Percentiles rank a stretch among this genome's conserved stretches.
These are phyloP conservation scores for Brachionus rotundiformis DNA, from an alignment of 1,140 invertebrate species.

Conservation along the genomic window DNA sequence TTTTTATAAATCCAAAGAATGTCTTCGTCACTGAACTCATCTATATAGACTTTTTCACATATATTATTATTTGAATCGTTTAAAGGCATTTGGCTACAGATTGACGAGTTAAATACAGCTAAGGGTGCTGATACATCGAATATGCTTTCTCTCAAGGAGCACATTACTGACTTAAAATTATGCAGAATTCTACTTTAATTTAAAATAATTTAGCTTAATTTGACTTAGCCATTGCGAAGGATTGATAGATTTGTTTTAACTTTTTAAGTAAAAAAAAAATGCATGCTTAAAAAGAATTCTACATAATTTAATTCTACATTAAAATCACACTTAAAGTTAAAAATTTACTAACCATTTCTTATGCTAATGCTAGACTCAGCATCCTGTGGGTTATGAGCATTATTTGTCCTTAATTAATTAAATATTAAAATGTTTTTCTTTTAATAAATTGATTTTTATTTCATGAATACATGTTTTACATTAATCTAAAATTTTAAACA, in stretches of 20 bases:
- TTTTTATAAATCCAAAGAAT: constrained; percentile 15
- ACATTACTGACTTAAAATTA: constrained; percentile 10
- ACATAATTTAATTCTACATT: background rate
- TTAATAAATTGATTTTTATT: too few relatives aligned
- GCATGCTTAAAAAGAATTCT: background rate
- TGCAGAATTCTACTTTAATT: background rate
- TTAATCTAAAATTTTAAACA: too few relatives aligned
- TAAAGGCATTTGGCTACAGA: background rate
- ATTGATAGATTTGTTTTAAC: background rate
- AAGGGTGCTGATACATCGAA: constrained; percentile 30
- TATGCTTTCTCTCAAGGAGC: background rate
- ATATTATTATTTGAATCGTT: constrained; percentile 47
- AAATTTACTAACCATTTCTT: constrained; percentile 30
- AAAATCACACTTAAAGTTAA: background rate
- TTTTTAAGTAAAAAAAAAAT: background rate
- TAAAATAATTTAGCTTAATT: background rate
- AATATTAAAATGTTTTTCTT: background rate
- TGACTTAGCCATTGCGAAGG: background rate
- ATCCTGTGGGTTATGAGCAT: background rate
- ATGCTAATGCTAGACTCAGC: background rate
- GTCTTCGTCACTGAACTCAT: constrained; percentile 22
- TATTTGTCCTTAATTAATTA: background rate
- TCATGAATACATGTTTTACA: too few relatives aligned
- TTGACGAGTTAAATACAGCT: constrained; percentile 33
- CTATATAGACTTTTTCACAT: background rate